Conservation (phyloP, 2,113 vertebrate species). For the Candoia aspera region DNA sequence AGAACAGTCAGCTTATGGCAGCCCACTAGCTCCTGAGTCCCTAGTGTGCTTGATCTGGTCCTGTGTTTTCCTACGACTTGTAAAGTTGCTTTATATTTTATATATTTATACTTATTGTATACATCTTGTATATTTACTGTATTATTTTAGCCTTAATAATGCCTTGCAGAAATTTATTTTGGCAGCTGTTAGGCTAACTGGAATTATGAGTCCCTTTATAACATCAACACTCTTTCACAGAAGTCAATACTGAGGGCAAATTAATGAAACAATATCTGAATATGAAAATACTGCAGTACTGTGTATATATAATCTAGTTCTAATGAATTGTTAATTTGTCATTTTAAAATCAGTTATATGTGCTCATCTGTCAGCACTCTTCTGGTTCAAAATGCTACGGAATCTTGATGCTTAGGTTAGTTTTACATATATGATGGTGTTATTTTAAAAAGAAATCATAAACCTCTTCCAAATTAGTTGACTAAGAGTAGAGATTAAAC, state of each 20-base stretch:
- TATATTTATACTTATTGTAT: too few relatives aligned
- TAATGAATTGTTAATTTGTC: background rate
- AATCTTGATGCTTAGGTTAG: background rate
- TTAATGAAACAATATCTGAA: background rate
- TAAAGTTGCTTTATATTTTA: too few relatives aligned
- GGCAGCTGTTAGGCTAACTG: background rate
- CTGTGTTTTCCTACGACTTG: too few relatives aligned
- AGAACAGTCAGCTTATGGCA: too few relatives aligned
- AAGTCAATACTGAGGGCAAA: background rate
- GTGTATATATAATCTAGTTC: background rate
- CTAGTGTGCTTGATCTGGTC: too few relatives aligned
- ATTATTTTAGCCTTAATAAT: background rate
- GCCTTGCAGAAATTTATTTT: background rate
- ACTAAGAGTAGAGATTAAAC: background rate
- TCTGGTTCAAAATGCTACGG: background rate
- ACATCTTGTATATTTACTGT: background rate
- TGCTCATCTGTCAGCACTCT: background rate
- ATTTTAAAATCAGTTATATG: background rate
- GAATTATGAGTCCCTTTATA: background rate
- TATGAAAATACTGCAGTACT: background rate
- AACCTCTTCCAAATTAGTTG: background rate
- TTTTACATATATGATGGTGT: background rate
- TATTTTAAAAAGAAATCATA: background rate
- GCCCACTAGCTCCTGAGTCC: too few relatives aligned
- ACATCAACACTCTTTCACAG: background rate